These are phyloP conservation scores for Crotalus viridis DNA, from an alignment of 2,113 vertebrate species.

Conservation along the genomic window DNA sequence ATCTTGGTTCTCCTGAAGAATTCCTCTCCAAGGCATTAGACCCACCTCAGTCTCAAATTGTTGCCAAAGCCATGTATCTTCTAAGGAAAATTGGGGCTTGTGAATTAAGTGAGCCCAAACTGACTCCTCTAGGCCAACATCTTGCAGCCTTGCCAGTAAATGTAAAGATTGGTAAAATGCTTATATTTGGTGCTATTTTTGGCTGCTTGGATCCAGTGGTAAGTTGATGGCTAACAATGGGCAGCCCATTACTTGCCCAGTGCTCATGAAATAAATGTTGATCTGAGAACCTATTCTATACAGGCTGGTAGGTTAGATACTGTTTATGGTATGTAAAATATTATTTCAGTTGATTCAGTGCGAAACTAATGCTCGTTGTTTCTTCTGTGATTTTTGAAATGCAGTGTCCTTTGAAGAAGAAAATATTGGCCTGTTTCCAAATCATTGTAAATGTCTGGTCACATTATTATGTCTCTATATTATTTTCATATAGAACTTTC, in stretches of 20 bases:
- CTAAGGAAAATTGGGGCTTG: constrained; percentile 92
- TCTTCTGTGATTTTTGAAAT: background rate
- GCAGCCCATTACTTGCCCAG: too few relatives aligned
- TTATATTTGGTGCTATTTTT: constrained; percentile 94
- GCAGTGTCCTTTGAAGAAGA: background rate
- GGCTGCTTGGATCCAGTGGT: constrained; percentile 94
- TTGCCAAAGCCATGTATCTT: constrained; percentile 90
- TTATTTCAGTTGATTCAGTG: background rate
- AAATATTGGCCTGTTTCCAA: background rate
- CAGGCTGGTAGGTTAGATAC: background rate
- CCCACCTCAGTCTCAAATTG: constrained; percentile 89
- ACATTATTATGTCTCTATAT: background rate
- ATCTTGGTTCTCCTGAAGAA: constrained; percentile 91
- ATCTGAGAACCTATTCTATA: background rate
- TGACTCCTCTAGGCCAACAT: constrained; percentile 93
- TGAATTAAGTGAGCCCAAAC: constrained; percentile 73
- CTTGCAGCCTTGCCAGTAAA: constrained; percentile 93
- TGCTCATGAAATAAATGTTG: background rate
- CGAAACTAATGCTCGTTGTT: background rate
- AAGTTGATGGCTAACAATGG: constrained; percentile 51
- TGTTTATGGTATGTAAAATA: background rate
- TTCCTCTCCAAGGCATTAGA: constrained; percentile 90
- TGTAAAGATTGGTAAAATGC: constrained; percentile 98
- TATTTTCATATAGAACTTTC: background rate
- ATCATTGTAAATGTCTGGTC: background rate